These are phyloP conservation scores for Fragum whitleyi DNA, from an alignment of 2,888 invertebrate species.

Conservation along the genomic window DNA sequence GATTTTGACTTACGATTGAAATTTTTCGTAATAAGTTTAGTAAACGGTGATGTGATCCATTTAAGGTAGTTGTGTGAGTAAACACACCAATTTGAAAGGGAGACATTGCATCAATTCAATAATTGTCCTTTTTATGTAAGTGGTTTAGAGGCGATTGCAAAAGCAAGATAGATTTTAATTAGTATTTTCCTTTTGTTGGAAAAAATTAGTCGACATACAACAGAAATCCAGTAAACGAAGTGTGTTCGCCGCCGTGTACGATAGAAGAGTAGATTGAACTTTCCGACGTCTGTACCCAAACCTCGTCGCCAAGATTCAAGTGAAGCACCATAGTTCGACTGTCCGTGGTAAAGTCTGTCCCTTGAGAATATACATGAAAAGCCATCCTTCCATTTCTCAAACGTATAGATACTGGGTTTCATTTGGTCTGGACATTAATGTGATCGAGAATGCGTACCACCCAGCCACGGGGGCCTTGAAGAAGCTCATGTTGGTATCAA, in stretches of 20 bases:
- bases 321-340: conserved; percentile 23
- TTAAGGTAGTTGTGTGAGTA: too few species aligned
- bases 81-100: too few species aligned
- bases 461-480: neutral
- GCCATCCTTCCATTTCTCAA: conserved; percentile 1
- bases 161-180: too few species aligned
- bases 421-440: neutral
- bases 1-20: too few species aligned
- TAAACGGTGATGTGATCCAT: too few species aligned
- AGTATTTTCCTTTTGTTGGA: too few species aligned
- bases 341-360: conserved; percentile 4
- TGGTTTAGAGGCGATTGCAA: too few species aligned
- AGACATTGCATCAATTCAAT: too few species aligned
- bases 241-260: conserved; percentile 12
- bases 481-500: neutral
- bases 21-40: too few species aligned
- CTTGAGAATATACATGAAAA: neutral
- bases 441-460: conserved; percentile 16
- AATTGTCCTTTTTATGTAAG: too few species aligned
- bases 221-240: conserved; percentile 18
- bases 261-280: neutral
- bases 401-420: conserved; percentile 11
- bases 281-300: conserved; percentile 19
- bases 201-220: conserved; percentile 2
- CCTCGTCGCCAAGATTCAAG: neutral